Evolutionary conservation across 2,888 invertebrate genomes (phyloP), one percentile per base, ranked within the genome.

Genomic region (Teleogryllus oceanicus): DNA sequence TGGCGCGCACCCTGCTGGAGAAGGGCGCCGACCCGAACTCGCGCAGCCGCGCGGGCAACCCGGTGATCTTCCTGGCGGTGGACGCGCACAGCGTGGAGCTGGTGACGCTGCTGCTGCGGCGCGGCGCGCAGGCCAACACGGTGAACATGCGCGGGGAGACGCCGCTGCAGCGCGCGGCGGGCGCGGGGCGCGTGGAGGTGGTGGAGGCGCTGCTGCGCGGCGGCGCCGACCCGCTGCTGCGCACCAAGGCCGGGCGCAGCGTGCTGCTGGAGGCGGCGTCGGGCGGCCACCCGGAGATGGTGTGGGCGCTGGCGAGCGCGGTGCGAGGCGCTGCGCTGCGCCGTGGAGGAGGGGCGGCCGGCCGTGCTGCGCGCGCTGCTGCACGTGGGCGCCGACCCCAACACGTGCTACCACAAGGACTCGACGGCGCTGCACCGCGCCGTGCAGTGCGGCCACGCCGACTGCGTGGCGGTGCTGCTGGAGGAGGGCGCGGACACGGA

Each of bases 261-360:
- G 62, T 62, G 62, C n/a, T 62, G n/a, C n/a, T n/a, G 62, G 62
- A 62, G n/a, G 62, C 62, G n/a, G 62, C 62, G n/a, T 13, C 62
- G 16, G 62, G 62, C 13, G 62, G 62, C 13, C 62, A 62, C 62
- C 16, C 62, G n/a, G 62, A n/a, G 13, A 13, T 62, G 16, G 62
- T 62, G 62, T 62, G 62, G 62, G 62, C 62, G 62, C n/a, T 62
- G 62, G 62, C 62, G 13, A 62, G 62, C n/a, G 62, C 62, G 13
- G 62, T n/a, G 62, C 62, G 62, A 62, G 62, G 62, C 62, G 62
- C n/a, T 62, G 62, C 62, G 62, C 62, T 62, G 62, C 62, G 62
- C 62, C 62, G 62, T 62, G 62, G 62, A 62, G 62, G 62, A 13
- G 11, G 62, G 62, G 3, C 62, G 62, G n/a, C 62, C 62, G 62